A percentile compares a stretch with the other conserved stretches of the same genome.
Evolutionary conservation across 2,113 vertebrate genomes (phyloP).

Genomic region (Eonycteris spelaea): DNA sequence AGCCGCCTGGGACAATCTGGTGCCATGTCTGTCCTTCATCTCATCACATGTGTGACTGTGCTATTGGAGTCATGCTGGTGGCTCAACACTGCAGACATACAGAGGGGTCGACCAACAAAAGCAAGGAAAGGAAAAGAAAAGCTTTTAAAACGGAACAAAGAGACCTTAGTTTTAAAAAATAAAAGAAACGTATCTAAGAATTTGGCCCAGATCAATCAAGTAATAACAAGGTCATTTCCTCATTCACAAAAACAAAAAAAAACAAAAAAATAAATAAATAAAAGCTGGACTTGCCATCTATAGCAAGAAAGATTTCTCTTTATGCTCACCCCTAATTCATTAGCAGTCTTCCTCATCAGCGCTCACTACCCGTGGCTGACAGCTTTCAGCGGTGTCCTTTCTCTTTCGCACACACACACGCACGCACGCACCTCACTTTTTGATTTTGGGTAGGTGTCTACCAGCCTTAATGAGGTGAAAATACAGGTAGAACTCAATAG

Average conservation of each 20-base stretch:
- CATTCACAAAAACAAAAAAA: conserved; percentile 23
- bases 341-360: neutral
- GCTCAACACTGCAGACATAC: conserved; percentile 28
- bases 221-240: conserved; percentile 47
- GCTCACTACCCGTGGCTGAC: neutral
- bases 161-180: conserved; percentile 12
- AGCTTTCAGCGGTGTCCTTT: neutral
- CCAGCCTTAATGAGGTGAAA: neutral
- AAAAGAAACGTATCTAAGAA: conserved; percentile 41
- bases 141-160: conserved; percentile 60
- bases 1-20: conserved; percentile 78
- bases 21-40: conserved; percentile 72
- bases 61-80: conserved; percentile 45
- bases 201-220: conserved; percentile 31
- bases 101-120: conserved; percentile 56
- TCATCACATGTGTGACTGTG: conserved; percentile 61
- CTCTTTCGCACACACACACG: neutral
- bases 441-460: neutral
- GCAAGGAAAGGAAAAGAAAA: conserved; percentile 23
- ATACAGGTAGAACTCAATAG: neutral
- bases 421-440: neutral
- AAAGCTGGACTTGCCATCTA: neutral
- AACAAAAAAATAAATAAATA: neutral
- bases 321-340: neutral
- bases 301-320: neutral